Evolutionary conservation across 2,113 vertebrate genomes (phyloP).

Genomic region (Cyprinodon brontotheroides): DNA sequence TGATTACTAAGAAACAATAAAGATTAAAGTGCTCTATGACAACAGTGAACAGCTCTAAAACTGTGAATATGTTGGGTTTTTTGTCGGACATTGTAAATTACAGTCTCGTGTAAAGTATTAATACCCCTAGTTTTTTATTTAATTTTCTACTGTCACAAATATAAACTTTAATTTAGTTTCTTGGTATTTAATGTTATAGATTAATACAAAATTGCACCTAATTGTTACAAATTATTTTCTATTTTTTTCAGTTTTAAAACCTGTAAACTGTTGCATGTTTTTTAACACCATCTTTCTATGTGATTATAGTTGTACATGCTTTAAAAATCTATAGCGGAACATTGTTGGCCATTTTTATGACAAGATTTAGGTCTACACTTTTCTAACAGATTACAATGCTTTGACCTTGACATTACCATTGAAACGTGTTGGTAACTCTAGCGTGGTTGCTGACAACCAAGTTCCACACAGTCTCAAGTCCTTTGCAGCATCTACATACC

Average conservation of each 20-base stretch:
- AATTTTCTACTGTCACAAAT: not conserved
- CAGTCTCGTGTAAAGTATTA: not conserved
- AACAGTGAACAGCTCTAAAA: constrained; percentile 43
- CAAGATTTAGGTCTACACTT: not conserved
- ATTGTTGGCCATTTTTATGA: not conserved
- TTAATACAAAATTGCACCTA: not conserved
- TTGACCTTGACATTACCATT: not conserved
- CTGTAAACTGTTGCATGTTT: not conserved
- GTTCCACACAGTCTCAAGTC: not conserved
- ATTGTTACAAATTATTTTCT: not conserved
- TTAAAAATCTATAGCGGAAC: not conserved
- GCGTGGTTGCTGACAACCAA: not conserved
- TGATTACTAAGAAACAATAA: constrained; percentile 51
- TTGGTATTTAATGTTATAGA: not conserved
- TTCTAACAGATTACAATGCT: not conserved
- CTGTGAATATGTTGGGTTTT: not conserved
- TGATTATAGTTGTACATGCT: not conserved
- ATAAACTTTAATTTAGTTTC: not conserved
- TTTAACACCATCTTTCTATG: not conserved
- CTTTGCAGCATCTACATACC: not conserved
- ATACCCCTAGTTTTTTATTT: not conserved
- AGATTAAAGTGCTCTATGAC: constrained; percentile 71
- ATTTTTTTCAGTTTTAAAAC: not conserved
- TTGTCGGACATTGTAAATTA: not conserved
- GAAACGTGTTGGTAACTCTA: not conserved